phyloP scores from a whole-genome alignment of 2,797 vertebrate genomes.

The Gouania willdenowi region DNA sequence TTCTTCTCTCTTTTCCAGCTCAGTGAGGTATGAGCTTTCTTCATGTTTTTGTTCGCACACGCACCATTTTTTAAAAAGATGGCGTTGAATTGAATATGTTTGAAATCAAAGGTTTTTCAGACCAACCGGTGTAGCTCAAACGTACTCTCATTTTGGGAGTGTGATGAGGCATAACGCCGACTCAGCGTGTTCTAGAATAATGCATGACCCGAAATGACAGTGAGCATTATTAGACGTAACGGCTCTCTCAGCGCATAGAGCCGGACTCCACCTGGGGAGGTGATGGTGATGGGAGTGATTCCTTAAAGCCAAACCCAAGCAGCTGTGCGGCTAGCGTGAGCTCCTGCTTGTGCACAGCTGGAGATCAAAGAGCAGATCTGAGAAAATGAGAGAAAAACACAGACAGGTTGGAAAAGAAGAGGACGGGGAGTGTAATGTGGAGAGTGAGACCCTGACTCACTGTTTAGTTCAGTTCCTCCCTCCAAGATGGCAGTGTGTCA shows the following conservation, averaged over 20 bases:
- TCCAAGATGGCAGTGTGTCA: constrained; percentile 1
- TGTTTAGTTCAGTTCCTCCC: constrained; percentile 12
- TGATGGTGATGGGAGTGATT: constrained; percentile 22
- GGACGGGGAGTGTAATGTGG: constrained; percentile 2
- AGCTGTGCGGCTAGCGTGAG: constrained; percentile 2
- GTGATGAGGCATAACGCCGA: constrained; percentile 14
- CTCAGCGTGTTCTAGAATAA: background rate
- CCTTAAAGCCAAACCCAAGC: constrained; percentile 10
- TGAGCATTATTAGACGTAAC: background rate
- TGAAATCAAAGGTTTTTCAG: too few relatives aligned
- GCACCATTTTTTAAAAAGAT: too few relatives aligned
- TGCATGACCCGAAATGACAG: constrained; percentile 8
- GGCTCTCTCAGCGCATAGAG: constrained; percentile 9
- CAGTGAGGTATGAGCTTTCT: too few relatives aligned
- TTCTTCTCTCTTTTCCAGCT: too few relatives aligned
- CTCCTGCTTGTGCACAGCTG: background rate
- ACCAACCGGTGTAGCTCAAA: too few relatives aligned
- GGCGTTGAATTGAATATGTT: too few relatives aligned
- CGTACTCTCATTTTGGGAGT: background rate
- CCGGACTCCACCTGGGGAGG: constrained; percentile 19
- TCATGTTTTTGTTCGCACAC: too few relatives aligned
- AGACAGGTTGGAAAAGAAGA: background rate
- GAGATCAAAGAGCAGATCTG: constrained; percentile 6
- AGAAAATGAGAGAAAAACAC: background rate
- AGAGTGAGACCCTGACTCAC: constrained; percentile 13